Evolutionary conservation across 2,797 vertebrate genomes (phyloP).

Genomic region (Enteromius treurensis): DNA sequence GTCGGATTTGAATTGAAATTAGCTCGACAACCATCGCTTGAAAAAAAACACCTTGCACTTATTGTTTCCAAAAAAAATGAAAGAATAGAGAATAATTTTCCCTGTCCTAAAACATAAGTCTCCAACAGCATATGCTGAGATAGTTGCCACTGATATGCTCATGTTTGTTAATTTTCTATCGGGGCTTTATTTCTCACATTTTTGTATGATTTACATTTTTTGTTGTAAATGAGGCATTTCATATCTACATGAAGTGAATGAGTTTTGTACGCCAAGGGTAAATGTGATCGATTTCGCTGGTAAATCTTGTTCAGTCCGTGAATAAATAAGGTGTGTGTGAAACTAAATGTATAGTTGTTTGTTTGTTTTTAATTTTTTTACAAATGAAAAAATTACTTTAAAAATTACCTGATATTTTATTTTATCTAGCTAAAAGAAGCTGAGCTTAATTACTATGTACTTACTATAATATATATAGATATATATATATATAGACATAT

Average conservation of each 20-base stretch:
- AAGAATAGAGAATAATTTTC: not conserved
- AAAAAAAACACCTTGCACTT: constrained; percentile 23
- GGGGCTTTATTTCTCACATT: constrained; percentile 52
- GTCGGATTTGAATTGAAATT: not conserved
- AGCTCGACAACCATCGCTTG: not conserved
- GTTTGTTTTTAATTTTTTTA: not conserved
- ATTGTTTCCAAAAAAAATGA: not conserved
- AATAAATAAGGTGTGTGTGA: constrained; percentile 51
- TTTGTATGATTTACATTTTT: constrained; percentile 68
- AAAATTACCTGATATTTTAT: not conserved
- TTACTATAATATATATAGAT: no score
- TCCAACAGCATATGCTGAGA: constrained; percentile 65
- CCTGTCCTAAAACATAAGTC: constrained; percentile 51
- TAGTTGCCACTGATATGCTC: constrained; percentile 21
- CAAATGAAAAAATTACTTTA: not conserved
- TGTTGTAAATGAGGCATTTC: constrained; percentile 63
- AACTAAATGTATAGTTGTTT: not conserved
- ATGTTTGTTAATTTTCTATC: constrained; percentile 51
- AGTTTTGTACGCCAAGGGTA: constrained; percentile 63
- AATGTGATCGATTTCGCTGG: constrained; percentile 54
- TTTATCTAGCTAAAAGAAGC: not conserved
- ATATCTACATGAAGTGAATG: constrained; percentile 54
- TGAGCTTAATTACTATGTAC: not conserved
- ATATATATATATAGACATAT: no score
- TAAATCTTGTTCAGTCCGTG: constrained; percentile 32